A percentile compares a stretch with the other conserved stretches of the same genome.
Conservation (phyloP, 2,797 vertebrate species). For the Onychomys leucogaster region DNA sequence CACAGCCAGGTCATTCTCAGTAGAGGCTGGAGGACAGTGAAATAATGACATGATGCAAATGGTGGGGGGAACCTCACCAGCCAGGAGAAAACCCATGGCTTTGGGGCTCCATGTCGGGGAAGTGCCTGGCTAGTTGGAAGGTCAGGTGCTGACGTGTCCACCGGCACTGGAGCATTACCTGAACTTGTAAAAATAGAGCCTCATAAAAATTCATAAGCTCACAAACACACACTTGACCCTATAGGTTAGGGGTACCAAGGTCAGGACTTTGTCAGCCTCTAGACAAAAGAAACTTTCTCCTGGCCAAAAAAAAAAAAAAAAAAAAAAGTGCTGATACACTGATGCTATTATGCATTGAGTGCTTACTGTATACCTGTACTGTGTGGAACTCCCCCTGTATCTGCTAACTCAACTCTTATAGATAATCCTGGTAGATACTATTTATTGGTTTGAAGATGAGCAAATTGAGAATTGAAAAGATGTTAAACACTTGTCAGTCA, state of each 20-base stretch:
- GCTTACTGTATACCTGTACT: background rate
- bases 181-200: slow-evolving; percentile 75
- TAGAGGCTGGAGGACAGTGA: slow-evolving; percentile 87
- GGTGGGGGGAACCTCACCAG: background rate
- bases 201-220: slow-evolving; percentile 75
- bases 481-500: background rate
- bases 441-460: slow-evolving; percentile 10
- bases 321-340: background rate
- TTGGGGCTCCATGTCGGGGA: slow-evolving; percentile 82
- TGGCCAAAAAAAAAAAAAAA: background rate
- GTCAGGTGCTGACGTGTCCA: slow-evolving; percentile 80
- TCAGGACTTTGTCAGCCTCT: slow-evolving; percentile 13
- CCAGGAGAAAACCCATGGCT: slow-evolving; percentile 80
- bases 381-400: background rate
- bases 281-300: background rate
- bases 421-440: background rate
- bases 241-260: background rate
- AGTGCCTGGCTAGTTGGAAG: slow-evolving; percentile 76
- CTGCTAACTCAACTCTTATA: background rate
- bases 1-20: slow-evolving; percentile 91
- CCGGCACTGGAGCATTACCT: slow-evolving; percentile 80
- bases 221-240: slow-evolving; percentile 44
- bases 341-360: too few relatives aligned
- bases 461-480: background rate
- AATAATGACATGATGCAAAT: slow-evolving; percentile 82